Base-by-base conservation (phyloP, 2,113 vertebrate genomes). In the Poeciliopsis occidentalis region DNA sequence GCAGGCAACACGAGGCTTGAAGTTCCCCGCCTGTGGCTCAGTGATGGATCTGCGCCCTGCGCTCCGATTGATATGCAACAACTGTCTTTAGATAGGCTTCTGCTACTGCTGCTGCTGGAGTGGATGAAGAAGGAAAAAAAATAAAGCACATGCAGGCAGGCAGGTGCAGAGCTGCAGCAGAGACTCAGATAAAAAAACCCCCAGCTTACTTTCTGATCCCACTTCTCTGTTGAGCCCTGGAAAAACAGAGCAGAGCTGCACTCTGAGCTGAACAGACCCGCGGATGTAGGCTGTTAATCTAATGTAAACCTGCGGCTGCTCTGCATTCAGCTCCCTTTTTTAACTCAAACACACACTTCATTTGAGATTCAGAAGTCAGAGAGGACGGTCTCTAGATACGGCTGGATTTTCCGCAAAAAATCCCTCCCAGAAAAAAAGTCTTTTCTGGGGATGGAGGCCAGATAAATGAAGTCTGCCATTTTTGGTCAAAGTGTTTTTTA, bases 21-120 rank as follows among this genome's bases (percentile, higher is more conserved):
- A 41, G 67, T 60, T 64, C 72, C 71, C 70, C 31, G 41, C 65
- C 67, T 79, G 39, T 63, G 39, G 73, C 67, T 32, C 54, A 1
- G 34, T 19, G 57, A 73, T 84, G 68, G 68, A 71, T 80, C 69
- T 78, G 69, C 78, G 41, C 60, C 65, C 76, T 34, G 65, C 3
- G 19, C 64, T 66, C 71, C 87, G 88, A 91, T 93, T 93, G 89
- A 92, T 89, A 92, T 93, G 88, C 91, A 88, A 83, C 81, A 67
- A 81, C 82, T 81, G 86, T 92, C 86, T 73, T 88, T 78, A 82
- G 75, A 81, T 65, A 90, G 80, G 81, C 83, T 84, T 66, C 90
- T 71, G 54, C 65, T 72, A 1, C 31, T 32, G 31, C 31, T 32
- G 31, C 68, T 81, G 67, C 63, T 88, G 82, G 76, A 69, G 67